Evolutionary conservation across 2,113 vertebrate genomes (phyloP), one percentile per base, ranked within the genome.

Genomic region (Lynx canadensis): DNA sequence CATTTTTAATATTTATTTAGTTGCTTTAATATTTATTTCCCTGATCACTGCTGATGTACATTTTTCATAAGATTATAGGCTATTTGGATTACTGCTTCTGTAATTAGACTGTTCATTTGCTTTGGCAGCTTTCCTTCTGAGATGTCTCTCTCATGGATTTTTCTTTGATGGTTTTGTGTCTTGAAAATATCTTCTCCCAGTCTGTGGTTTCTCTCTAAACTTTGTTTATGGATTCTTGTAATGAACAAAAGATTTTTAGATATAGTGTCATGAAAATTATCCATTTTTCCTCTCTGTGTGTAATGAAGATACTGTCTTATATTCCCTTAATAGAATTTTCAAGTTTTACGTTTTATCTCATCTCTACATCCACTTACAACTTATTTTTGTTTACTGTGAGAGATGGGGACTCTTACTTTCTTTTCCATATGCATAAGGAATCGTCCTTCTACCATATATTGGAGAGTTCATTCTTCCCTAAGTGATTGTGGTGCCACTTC

Each of bases 101-200:
- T 82, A 89, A 87, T 94, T 16, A 80, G 19, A 27, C 41, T 45
- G 6, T 79, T 73, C 36, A n/a, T 76, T 52, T 84, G 36, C 10
- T 96, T 84, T 94, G 60, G 41, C 60, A 68, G 13, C 79, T 92
- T 97, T 93, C 79, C 29, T 94, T 65, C 36, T 73, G 29, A 45
- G 29, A 16, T 83, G 60, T 55, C 95, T 96, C 11, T n/a, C 50
- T 69, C 76, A 33, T 27, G 71, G 63, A 83, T 55, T 63, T 85
- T 94, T 66, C 38, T 63, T 88, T 63, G 45, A 65, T 76, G 13
- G 31, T 63, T 86, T 85, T 15, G 29, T 29, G 29, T 97, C 73
- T 81, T 89, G 21, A 83, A 95, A 82, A 50, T 85, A 63, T 27
- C 55, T 87, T 87, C 83, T 89, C 21, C 52, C 13, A 36, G 68